Base-by-base conservation (phyloP, 2,113 vertebrate genomes). In the Nesogale talazaci region DNA sequence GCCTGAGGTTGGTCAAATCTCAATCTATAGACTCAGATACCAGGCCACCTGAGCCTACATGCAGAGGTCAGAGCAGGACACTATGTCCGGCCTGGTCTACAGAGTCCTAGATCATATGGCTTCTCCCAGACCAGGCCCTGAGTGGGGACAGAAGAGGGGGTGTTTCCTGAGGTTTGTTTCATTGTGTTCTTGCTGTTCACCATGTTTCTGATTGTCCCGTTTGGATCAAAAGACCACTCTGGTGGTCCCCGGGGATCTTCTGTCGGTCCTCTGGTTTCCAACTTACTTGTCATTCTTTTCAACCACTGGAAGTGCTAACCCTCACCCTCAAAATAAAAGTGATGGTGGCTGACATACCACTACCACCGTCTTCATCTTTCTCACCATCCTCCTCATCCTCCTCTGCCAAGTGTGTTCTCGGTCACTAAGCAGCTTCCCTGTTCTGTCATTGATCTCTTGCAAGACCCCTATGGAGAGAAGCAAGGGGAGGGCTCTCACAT, bases 301-400 rank as follows among this genome's bases (percentile, higher is more conserved):
- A 5, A 69, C 15, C 15, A 69, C 4, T 16, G 31, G 34, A 85
- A 12, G 23, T 25, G 19, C 17, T 7, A 15, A 61, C 59, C 29
- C 8, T 29, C 42, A 3, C 6, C 8, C 46, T 9, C 14, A 52
- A 52, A 52, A 52, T 5, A 12, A 19, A 22, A 22, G 59, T 23
- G 22, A 19, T 61, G 59, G 19, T 61, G 8, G 59, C 22, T 52
- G 12, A 34, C 36, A 11, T 3, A 16, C 15, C 29, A 0, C 29
- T 1, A 0, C 17, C 23, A 40, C 3, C 38, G 22, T 22, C 42
- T 2, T 6, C 12, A n/a, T 40, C 36, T 14, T 6, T 11, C 6
- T 63, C 61, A 19, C 59, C 23, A 19, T 7, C 25, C 0, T 25
- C 3, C 0, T 8, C 38, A 25, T n/a, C 46, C 9, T 9, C 11